Evolutionary conservation across 2,797 vertebrate genomes (phyloP), one percentile per base, ranked within the genome.

Genomic region (Phyllotis vaccarum): DNA sequence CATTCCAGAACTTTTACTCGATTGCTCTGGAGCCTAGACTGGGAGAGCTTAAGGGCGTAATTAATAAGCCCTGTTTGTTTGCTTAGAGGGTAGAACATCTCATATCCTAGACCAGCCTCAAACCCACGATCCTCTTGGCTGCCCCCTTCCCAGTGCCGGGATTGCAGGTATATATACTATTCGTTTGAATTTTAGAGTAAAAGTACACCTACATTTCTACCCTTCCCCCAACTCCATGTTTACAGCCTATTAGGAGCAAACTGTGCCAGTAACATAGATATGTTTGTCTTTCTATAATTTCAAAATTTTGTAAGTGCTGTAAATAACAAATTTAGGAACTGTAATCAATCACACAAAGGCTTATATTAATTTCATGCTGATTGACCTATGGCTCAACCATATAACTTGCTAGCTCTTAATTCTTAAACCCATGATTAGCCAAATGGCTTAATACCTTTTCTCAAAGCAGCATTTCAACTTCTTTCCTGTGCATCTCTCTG

Each of bases 111-210:
- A 34, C 46, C 52, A 22, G 29, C 54, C 52, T 88, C 31, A n/a
- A 37, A 49, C 31, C 56, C 13, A 9, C 5, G 22, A n/a, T 27
- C 37, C 70, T 46, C 56, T 22, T 89, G 74, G 40, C 49, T 49
- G 66, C 9, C 16, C 58, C 29, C n/a, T 54, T 40, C 11, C 10
- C 58, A 56, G 76, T 56, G 24, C 22, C 54, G 3, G 75, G n/a
- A 49, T 90, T 64, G 64, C 31, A 52, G 60, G 43, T 40, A 40
- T 43, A n/a, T 12, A 11, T 31, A 85, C 9, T 2, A 34, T 24
- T 52, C 70, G n/a, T 68, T 43, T 91, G 64, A 11, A 82, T 94
- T 78, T 94, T 94, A 91, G 34, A 86, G 62, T 43, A 85, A 97
- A 80, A 72, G 29, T 87, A 21, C 92, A 40, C 46, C 54, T 90